Percentiles rank a stretch among this genome's conserved stretches.
Conservation (phyloP, 2,113 vertebrate species). For the Rhea americana region DNA sequence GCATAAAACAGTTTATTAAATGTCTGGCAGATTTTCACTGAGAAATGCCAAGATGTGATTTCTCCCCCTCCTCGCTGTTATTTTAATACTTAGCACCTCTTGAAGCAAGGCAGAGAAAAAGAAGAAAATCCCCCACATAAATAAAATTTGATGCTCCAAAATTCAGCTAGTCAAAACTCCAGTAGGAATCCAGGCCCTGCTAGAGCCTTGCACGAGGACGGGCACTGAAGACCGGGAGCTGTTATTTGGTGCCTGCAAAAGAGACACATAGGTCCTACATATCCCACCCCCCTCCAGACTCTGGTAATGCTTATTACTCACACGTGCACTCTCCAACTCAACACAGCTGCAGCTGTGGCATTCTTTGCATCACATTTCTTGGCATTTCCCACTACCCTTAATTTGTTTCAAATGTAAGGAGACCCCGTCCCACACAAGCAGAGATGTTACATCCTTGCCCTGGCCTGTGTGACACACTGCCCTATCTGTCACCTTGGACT, state of each 20-base stretch:
- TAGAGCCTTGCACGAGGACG: neutral
- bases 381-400: neutral
- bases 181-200: neutral
- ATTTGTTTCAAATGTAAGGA: neutral
- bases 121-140: neutral
- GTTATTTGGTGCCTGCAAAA: accelerated
- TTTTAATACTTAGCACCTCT: slow-evolving; percentile 39
- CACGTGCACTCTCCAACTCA: neutral
- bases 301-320: neutral
- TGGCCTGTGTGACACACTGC: neutral
- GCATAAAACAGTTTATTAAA: slow-evolving; percentile 54
- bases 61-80: neutral
- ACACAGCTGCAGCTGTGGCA: neutral
- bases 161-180: neutral
- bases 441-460: neutral
- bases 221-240: neutral
- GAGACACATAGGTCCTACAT: accelerated
- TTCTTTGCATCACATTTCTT: neutral
- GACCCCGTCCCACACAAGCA: neutral
- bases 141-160: neutral
- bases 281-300: accelerated
- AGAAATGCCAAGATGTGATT: slow-evolving; percentile 47
- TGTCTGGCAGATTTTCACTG: slow-evolving; percentile 28
- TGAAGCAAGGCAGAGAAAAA: neutral
- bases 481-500: neutral